These are phyloP conservation scores for Cactoblastis cactorum DNA, from an alignment of 2,888 invertebrate genomes.

Conservation along the genomic window DNA sequence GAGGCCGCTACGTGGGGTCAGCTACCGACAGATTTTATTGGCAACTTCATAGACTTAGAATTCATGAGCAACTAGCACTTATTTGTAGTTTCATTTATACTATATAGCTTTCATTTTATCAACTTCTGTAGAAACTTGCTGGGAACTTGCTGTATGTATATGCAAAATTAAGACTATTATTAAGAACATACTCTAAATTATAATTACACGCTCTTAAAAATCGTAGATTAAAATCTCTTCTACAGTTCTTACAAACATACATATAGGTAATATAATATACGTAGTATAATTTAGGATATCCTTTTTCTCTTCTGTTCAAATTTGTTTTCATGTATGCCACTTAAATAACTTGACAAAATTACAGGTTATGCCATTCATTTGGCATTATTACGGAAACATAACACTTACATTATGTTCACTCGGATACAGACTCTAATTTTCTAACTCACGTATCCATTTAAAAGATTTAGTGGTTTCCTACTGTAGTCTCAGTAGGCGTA, in stretches of 20 bases:
- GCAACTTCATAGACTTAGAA: neutral
- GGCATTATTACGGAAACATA: constrained; percentile 17
- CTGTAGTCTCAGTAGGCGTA: constrained; percentile 52
- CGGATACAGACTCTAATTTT: constrained; percentile 43
- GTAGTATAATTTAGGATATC: too few species aligned
- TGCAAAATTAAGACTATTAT: too few species aligned
- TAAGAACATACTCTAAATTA: too few species aligned
- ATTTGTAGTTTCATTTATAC: neutral
- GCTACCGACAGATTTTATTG: constrained; percentile 11
- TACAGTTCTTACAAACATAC: too few species aligned
- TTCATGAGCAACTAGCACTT: neutral
- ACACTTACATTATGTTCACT: constrained; percentile 31
- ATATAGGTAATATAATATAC: too few species aligned
- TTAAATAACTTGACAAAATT: neutral
- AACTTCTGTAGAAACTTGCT: too few species aligned
- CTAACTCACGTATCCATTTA: constrained; percentile 42
- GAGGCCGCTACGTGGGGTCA: constrained; percentile 10
- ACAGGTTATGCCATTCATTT: neutral
- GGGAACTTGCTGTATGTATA: too few species aligned
- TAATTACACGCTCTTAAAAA: too few species aligned
- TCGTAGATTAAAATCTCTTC: too few species aligned
- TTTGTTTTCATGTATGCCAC: neutral
- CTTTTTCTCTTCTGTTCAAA: too few species aligned
- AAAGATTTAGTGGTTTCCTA: constrained; percentile 59
- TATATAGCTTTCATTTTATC: too few species aligned